phyloP scores from a whole-genome alignment of 1,140 invertebrate species.

The Drosophila dunni region DNA sequence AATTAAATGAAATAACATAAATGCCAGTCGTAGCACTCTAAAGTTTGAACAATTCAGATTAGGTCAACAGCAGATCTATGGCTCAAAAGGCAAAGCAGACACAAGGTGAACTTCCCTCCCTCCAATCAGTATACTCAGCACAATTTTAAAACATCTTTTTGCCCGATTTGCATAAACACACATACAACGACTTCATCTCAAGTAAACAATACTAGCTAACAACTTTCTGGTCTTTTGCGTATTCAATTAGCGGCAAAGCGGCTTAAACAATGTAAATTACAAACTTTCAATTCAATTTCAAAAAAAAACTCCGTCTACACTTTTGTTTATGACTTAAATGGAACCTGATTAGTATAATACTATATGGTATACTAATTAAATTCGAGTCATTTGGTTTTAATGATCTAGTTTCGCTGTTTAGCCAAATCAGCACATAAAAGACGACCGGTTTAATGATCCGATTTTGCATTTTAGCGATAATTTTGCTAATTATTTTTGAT shows the following conservation, averaged over 20 bases:
- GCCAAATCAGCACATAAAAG: conserved; percentile 4
- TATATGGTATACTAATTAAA: conserved; percentile 3
- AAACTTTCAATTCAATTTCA: not conserved
- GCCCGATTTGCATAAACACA: conserved; percentile 30
- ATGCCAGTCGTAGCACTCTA: conserved; percentile 16
- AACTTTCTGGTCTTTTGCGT: conserved; percentile 37
- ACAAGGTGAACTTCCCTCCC: not conserved
- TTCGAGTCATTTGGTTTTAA: conserved; percentile 34
- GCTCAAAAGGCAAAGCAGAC: conserved; percentile 27
- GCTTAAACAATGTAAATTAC: not conserved
- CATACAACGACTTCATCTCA: conserved; percentile 4
- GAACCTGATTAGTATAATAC: conserved; percentile 32
- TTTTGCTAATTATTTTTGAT: conserved; percentile 12
- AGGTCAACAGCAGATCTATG: conserved; percentile 10
- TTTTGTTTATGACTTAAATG: not conserved
- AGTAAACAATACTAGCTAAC: conserved; percentile 51
- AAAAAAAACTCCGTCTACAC: conserved; percentile 1
- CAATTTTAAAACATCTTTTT: conserved; percentile 27
- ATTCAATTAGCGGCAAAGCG: conserved; percentile 50
- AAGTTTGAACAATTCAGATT: conserved; percentile 5
- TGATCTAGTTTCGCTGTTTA: conserved; percentile 38
- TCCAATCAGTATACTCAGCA: too few species aligned
- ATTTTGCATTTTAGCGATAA: conserved; percentile 5
- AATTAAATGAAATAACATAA: conserved; percentile 42
- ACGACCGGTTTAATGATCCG: conserved; percentile 12